Percentiles rank a stretch among this genome's conserved stretches.
phyloP scores from a whole-genome alignment of 2,797 vertebrate genomes.

The Triplophysa yarkandensis region DNA sequence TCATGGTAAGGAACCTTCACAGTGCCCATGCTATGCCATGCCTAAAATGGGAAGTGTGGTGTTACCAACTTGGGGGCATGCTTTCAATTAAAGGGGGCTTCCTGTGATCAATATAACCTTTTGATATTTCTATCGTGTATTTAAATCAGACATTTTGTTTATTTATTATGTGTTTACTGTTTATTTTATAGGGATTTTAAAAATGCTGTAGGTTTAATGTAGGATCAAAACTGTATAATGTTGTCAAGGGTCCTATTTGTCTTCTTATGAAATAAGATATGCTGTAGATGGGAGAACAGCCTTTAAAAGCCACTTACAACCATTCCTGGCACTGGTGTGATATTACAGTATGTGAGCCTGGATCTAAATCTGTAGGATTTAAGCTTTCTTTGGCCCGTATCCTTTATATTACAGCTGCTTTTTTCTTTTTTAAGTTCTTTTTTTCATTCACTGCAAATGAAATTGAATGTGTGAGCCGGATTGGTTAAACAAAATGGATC shows the following conservation, averaged over 20 bases:
- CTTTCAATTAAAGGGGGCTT: neutral
- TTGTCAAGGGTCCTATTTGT: neutral
- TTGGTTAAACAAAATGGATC: no score
- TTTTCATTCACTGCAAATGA: neutral
- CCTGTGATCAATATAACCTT: no score
- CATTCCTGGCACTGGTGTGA: neutral
- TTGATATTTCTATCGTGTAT: no score
- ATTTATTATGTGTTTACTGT: no score
- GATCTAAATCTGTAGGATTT: neutral
- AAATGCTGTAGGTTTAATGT: neutral
- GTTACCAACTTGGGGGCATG: neutral
- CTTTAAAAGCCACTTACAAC: constrained; percentile 9
- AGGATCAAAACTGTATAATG: neutral
- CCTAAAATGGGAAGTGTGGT: constrained; percentile 6
- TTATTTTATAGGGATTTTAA: neutral
- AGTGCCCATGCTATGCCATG: neutral
- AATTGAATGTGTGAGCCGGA: neutral
- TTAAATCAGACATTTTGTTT: no score
- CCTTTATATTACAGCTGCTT: neutral
- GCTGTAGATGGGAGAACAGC: neutral
- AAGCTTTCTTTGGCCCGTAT: neutral
- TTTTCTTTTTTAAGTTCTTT: neutral
- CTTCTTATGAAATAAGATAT: neutral
- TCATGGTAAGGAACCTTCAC: constrained; percentile 16
- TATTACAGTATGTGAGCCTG: neutral